Conservation (phyloP, 2,113 vertebrate genomes). For the Lepus americanus region DNA sequence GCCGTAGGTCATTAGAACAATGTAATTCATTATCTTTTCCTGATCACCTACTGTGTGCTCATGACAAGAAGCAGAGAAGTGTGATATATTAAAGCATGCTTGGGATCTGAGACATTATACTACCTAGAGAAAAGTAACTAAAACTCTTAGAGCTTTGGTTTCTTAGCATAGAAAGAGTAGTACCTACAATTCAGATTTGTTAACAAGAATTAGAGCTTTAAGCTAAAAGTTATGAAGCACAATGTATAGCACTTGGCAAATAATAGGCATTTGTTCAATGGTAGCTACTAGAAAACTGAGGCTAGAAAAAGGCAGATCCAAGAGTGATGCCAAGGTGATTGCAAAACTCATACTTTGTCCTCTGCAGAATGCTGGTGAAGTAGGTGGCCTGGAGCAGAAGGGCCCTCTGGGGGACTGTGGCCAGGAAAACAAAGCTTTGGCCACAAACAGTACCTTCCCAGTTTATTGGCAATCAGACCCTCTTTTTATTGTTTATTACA, state of each 20-base stretch:
- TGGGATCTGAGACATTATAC: neutral
- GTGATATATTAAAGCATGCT: neutral
- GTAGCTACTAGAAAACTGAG: neutral
- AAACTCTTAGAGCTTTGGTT: neutral
- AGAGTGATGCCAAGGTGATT: neutral
- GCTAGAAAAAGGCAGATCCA: neutral
- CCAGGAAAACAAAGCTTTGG: neutral
- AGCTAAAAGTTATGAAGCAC: neutral
- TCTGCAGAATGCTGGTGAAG: neutral
- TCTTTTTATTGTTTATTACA: slow-evolving; percentile 29
- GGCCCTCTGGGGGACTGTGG: neutral
- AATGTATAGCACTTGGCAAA: neutral
- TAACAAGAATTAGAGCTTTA: neutral
- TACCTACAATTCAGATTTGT: neutral
- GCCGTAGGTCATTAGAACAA: slow-evolving; percentile 50
- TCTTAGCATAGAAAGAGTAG: slow-evolving; percentile 19
- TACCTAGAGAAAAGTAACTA: neutral
- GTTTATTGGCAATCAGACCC: neutral
- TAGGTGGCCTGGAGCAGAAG: neutral
- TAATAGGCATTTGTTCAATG: neutral
- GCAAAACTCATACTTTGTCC: neutral
- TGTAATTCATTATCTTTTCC: slow-evolving; percentile 46
- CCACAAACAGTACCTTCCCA: neutral
- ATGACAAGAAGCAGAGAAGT: neutral
- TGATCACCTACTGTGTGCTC: slow-evolving; percentile 47